Percentiles rank a stretch among this genome's conserved stretches.
Evolutionary conservation across 1,140 invertebrate species (phyloP).

Genomic region (Microplitis mediator): DNA sequence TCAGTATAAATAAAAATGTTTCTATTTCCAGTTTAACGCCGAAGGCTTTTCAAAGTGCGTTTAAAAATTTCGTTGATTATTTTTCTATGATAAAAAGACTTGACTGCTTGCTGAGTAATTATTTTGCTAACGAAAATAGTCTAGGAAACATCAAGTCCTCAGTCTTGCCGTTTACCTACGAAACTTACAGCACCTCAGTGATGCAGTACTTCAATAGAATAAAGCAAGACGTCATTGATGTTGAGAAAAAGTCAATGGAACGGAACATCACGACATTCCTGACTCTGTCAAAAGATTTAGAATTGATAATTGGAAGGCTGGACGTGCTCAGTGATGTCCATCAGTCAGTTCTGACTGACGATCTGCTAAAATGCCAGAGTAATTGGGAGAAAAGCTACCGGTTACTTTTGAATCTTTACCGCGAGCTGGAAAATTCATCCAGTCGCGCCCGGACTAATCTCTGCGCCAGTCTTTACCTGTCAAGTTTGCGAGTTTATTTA

Average conservation of each 20-base stretch:
- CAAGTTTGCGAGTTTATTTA: conserved; percentile 61
- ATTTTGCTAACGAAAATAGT: conserved; percentile 29
- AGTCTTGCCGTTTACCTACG: conserved; percentile 51
- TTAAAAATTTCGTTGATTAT: conserved; percentile 48
- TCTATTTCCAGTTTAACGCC: conserved; percentile 57
- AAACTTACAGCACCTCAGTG: conserved; percentile 51
- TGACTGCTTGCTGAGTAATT: conserved; percentile 48
- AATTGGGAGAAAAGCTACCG: conserved; percentile 36
- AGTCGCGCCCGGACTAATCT: conserved; percentile 58
- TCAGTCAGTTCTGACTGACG: conserved; percentile 44
- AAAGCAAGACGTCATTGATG: conserved; percentile 43
- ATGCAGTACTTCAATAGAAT: conserved; percentile 43
- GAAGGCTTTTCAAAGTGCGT: conserved; percentile 53
- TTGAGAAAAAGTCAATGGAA: conserved; percentile 50
- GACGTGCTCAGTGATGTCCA: conserved; percentile 60
- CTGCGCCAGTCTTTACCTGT: conserved; percentile 60
- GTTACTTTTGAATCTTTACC: conserved; percentile 54
- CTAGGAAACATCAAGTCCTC: conserved; percentile 4
- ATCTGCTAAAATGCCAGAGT: conserved; percentile 54
- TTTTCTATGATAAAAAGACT: conserved; percentile 53
- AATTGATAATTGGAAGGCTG: conserved; percentile 50
- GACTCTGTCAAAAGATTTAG: conserved; percentile 51
- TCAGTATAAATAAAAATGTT: conserved; percentile 45
- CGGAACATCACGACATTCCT: conserved; percentile 59
- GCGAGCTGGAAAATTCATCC: conserved; percentile 55